These are phyloP conservation scores for Zophobas atratus DNA, from an alignment of 1,140 invertebrate species.

Conservation along the genomic window DNA sequence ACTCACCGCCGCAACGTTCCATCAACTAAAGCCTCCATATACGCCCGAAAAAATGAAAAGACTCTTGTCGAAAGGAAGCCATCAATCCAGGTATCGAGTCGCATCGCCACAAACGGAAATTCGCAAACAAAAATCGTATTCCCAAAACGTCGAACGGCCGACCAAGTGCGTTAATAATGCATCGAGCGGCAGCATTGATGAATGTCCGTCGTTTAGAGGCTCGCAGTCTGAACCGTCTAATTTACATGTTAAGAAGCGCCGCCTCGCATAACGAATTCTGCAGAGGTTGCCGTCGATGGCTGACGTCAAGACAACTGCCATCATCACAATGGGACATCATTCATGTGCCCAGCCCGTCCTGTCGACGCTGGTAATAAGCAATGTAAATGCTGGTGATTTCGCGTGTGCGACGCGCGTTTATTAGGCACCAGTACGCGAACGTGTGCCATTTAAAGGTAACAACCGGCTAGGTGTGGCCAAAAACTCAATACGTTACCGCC, in stretches of 20 bases:
- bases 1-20: too few species aligned
- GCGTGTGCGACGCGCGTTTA: conserved; percentile 41
- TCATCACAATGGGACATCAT: conserved; percentile 50
- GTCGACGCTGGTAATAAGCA: conserved; percentile 40
- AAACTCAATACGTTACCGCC: conserved; percentile 26
- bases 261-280: conserved; percentile 50
- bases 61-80: conserved; percentile 45
- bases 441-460: conserved; percentile 33
- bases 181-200: conserved; percentile 46
- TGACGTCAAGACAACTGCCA: conserved; percentile 45
- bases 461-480: conserved; percentile 23
- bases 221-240: conserved; percentile 40
- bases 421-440: conserved; percentile 33
- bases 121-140: conserved; percentile 42
- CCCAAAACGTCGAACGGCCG: conserved; percentile 41
- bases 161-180: conserved; percentile 49
- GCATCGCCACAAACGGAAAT: conserved; percentile 44
- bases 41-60: conserved; percentile 6
- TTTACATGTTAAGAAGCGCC: conserved; percentile 52
- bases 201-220: conserved; percentile 36
- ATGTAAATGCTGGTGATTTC: conserved; percentile 43
- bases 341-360: conserved; percentile 49
- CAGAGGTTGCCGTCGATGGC: conserved; percentile 43
- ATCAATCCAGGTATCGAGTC: conserved; percentile 34
- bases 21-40: conserved; percentile 1